phyloP scores from a whole-genome alignment of 37 sponge, comb jelly and placozoan species.

The Chondrosia reniformis region DNA sequence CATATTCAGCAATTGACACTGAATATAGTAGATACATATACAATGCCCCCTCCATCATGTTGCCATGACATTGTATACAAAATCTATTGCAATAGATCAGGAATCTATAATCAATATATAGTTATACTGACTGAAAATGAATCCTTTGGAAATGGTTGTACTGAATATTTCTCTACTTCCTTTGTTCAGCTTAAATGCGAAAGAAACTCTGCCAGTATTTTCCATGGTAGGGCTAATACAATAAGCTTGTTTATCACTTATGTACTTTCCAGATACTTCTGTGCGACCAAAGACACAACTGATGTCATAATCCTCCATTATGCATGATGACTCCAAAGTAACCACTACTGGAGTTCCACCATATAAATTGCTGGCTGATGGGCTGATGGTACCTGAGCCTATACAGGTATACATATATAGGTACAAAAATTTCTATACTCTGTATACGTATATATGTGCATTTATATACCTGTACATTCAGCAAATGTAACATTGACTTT shows the following conservation, averaged over 20 bases:
- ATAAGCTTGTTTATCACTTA: not conserved
- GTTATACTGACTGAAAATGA: too few relatives aligned
- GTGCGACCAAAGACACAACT: not conserved
- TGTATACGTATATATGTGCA: not conserved
- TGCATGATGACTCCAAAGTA: conserved; percentile 5
- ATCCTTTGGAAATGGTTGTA: too few relatives aligned
- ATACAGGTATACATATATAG: not conserved
- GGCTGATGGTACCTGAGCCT: not conserved
- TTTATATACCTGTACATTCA: not conserved
- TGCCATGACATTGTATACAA: too few relatives aligned
- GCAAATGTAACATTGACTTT: not conserved
- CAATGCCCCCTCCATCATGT: too few relatives aligned
- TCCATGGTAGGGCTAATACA: not conserved
- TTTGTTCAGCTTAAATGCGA: not conserved
- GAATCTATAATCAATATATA: too few relatives aligned
- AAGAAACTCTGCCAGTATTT: not conserved
- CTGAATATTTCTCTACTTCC: not conserved
- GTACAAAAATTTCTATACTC: not conserved
- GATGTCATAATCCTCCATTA: not conserved
- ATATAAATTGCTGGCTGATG: not conserved
- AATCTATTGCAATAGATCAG: too few relatives aligned
- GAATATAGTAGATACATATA: too few relatives aligned
- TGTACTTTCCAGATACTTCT: not conserved
- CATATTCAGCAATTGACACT: too few relatives aligned
- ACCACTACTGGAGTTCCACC: conserved; percentile 18